Evolutionary conservation across 2,797 vertebrate species (phyloP).

Genomic region (Gymnocypris eckloni): DNA sequence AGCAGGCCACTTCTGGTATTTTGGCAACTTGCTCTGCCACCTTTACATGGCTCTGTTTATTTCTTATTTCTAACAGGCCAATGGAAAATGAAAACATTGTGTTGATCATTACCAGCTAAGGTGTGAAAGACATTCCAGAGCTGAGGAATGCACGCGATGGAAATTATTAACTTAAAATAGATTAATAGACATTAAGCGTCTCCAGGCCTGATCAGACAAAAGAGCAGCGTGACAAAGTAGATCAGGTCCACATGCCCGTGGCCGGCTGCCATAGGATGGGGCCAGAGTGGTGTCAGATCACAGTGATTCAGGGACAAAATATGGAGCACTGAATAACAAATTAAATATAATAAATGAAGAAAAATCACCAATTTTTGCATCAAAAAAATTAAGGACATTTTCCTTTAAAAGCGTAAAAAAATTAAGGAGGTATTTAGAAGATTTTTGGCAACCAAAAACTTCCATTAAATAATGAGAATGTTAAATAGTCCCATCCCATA

Average conservation of each 20-base stretch:
- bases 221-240: constrained; percentile 26
- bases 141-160: constrained; percentile 29
- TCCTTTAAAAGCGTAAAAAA: not conserved
- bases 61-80: constrained; percentile 16
- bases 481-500: not conserved
- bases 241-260: constrained; percentile 26
- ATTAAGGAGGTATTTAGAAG: not conserved
- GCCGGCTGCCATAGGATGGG: not conserved
- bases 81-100: constrained; percentile 43
- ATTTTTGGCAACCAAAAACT: not conserved
- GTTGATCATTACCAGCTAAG: constrained; percentile 54
- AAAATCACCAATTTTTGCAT: not conserved
- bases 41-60: not conserved
- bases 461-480: not conserved
- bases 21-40: constrained; percentile 20
- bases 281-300: not conserved
- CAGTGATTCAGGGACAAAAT: not conserved
- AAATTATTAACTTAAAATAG: constrained; percentile 34
- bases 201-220: constrained; percentile 13
- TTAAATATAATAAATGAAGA: not conserved
- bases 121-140: constrained; percentile 30
- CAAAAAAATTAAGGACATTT: not conserved
- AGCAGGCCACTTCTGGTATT: constrained; percentile 50
- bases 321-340: not conserved
- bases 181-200: constrained; percentile 15